Percentiles rank a stretch among this genome's conserved stretches.
These are phyloP conservation scores for Podilymbus podiceps DNA, from an alignment of 2,113 vertebrate genomes.

Conservation along the genomic window DNA sequence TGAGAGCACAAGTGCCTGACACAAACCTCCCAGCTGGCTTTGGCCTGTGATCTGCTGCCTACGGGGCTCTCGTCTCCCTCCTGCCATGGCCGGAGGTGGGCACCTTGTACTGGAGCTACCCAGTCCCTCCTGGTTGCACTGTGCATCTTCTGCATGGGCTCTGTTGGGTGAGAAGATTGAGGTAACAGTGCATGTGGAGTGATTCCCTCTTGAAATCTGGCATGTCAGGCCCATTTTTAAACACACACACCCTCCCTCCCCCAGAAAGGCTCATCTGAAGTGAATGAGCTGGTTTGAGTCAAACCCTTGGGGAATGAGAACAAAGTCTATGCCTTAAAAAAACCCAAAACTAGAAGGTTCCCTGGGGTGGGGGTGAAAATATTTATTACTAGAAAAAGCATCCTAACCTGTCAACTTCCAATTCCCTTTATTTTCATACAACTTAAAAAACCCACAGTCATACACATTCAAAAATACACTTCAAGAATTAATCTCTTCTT, in stretches of 20 bases:
- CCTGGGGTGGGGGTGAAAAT: background rate
- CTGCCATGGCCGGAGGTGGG: background rate
- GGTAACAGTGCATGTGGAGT: background rate
- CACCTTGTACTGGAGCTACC: background rate
- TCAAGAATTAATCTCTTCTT: conserved; percentile 33
- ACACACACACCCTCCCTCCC: too few relatives aligned
- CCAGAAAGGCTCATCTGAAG: background rate
- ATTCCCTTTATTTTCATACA: conserved; percentile 1
- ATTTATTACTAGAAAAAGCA: background rate
- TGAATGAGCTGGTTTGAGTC: background rate
- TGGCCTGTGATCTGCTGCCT: background rate
- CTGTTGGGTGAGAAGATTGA: background rate
- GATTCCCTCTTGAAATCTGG: background rate
- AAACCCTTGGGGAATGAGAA: background rate
- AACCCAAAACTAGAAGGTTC: background rate
- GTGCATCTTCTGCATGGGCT: background rate
- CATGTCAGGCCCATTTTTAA: background rate
- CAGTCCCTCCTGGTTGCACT: background rate
- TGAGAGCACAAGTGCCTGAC: background rate
- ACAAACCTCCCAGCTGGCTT: background rate
- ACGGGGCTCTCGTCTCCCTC: rapidly evolving
- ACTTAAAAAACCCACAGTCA: background rate
- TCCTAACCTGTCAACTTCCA: background rate
- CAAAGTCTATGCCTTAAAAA: background rate
- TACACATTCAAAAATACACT: background rate